phyloP scores from a whole-genome alignment of 2,888 invertebrate species.

The Andrena marginata region DNA sequence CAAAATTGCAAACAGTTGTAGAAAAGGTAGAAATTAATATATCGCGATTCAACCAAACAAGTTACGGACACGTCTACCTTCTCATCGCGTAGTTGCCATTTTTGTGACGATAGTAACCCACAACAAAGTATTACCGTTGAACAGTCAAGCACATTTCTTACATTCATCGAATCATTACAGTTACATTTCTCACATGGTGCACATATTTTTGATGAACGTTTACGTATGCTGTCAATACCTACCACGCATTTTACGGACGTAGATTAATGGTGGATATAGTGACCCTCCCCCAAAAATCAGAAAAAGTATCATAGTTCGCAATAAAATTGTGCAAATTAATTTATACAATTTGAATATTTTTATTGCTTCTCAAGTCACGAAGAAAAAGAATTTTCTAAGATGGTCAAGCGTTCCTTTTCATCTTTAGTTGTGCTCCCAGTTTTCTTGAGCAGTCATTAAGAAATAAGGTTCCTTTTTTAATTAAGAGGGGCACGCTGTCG shows the following conservation, averaged over 20 bases:
- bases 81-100: not conserved
- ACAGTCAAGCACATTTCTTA: not conserved
- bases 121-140: not conserved
- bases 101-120: not conserved
- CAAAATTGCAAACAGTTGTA: no score
- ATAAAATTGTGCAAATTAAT: no score
- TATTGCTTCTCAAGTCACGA: not conserved
- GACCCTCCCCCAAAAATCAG: no score
- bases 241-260: no score
- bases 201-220: conserved; percentile 1
- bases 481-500: not conserved
- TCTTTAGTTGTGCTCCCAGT: not conserved
- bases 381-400: not conserved
- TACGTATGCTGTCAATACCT: not conserved
- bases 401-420: not conserved
- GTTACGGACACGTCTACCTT: not conserved
- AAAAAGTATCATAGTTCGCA: not conserved
- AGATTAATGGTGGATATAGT: no score
- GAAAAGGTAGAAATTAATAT: no score
- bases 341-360: no score
- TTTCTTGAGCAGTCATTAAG: not conserved
- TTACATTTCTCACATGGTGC: not conserved
- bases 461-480: not conserved
- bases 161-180: not conserved
- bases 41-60: not conserved